Evolutionary conservation across 2,797 vertebrate species (phyloP), one percentile per base, ranked within the genome.

Genomic region (Tiaroga cobitis): DNA sequence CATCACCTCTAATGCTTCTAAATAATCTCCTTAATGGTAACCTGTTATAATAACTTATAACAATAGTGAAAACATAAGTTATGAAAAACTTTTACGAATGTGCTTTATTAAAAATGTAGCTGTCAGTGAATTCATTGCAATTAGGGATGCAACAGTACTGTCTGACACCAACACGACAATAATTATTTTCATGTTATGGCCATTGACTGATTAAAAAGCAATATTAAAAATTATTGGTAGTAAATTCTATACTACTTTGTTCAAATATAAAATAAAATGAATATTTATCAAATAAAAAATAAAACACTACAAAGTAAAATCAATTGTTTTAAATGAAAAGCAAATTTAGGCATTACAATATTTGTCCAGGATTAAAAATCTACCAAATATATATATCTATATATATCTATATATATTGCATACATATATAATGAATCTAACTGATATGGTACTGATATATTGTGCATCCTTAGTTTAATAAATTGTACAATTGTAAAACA

Each of bases 21-120:
- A 39, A 51, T 51, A 39, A 74, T 85, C 18, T 24, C 51, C 24
- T 73, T 85, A 51, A n/a, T 73, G 37, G 26, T 61, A 49, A 82
- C 43, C 4, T 61, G 5, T 32, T 74, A 43, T 43, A 46, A 74
- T 61, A 54, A 41, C n/a, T 59, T 59, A 18, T 21, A 46, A 56
- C 18, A 21, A 59, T n/a, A 32, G 8, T 29, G n/a, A 59, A 54
- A 73, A 59, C 49, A 24, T 16, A 34, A 59, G 34, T n/a, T 69
- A 54, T 34, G 29, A 69, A 81, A 54, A 8, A 1, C 3, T 69
- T n/a, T 21, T n/a, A n/a, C n/a, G n/a, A n/a, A n/a, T 26, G 6
- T 41, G 9, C 8, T 21, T 59, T 72, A 61, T 29, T 21, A 21
- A 39, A 82, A n/a, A 41, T 69, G 24, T 49, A 51, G 46, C 46